Conservation (phyloP, 1,140 invertebrate species). For the Dreissena polymorpha region DNA sequence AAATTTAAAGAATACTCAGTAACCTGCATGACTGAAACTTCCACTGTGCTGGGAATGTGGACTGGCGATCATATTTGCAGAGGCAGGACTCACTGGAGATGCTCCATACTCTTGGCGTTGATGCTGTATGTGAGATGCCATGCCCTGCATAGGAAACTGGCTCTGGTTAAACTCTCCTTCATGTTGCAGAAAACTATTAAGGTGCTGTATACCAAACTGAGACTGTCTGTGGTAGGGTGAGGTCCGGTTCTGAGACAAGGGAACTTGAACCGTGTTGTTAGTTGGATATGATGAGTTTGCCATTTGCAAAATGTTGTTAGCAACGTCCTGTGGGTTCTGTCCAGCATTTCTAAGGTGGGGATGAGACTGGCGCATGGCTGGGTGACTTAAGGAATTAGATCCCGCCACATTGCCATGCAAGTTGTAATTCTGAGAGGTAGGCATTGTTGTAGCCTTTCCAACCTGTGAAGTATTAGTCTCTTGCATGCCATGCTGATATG, state of each 20-base stretch:
- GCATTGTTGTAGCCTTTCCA: no score
- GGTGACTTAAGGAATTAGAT: constrained; percentile 12
- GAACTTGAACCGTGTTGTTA: constrained; percentile 74
- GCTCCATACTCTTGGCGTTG: constrained; percentile 55
- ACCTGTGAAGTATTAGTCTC: no score
- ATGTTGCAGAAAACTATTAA: constrained; percentile 16
- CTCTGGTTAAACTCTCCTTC: constrained; percentile 37
- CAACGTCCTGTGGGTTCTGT: constrained; percentile 77
- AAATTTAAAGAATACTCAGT: no score
- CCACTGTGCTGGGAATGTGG: constrained; percentile 64
- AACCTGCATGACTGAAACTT: no score
- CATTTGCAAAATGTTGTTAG: constrained; percentile 77
- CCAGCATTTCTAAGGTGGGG: constrained; percentile 48
- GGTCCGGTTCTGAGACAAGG: constrained; percentile 68
- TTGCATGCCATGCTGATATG: no score
- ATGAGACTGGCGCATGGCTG: constrained; percentile 42
- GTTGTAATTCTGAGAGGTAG: not conserved
- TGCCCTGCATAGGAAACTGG: constrained; percentile 65
- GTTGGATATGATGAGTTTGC: constrained; percentile 70
- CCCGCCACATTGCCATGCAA: constrained; percentile 24
- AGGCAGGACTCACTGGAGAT: constrained; percentile 70
- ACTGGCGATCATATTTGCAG: constrained; percentile 62
- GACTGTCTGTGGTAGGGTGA: constrained; percentile 75
- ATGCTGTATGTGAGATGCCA: constrained; percentile 61
- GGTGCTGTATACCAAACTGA: constrained; percentile 58